Evolutionary conservation across 2,797 vertebrate genomes (phyloP), one percentile per base, ranked within the genome.

Genomic region (Xiphorhynchus erythropygius): DNA sequence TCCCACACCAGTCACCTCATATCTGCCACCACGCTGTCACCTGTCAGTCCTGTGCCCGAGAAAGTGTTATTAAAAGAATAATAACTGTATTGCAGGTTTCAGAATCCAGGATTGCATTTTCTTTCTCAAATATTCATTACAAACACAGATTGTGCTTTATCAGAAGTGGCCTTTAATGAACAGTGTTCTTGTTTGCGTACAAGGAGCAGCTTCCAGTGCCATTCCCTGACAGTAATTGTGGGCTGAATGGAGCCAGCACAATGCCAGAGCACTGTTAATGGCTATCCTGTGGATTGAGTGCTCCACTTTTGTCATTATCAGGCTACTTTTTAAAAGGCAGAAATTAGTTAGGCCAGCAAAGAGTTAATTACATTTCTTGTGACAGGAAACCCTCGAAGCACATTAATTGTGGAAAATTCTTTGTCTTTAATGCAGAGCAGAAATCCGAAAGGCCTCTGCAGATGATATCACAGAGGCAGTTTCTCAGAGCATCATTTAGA

Each of bases 161-260:
- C 98, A 97, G 89, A 98, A 96, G 97, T 95, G 96, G 97, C 97
- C 96, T 97, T 97, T 98, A 98, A 97, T 97, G 97, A 98, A 92
- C 93, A 94, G 95, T 8, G 50, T 74, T 97, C 97, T 85, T 98
- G 97, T 98, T 98, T 98, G 98, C 93, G 95, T 96, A 97, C 97
- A 96, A 76, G 97, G 87, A 97, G 94, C 87, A 93, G 96, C 97
- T 97, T 97, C 97, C 96, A 92, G 95, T 81, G 96, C 97, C 95
- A 94, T 96, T 96, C 97, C 92, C 97, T 98, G 98, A 96, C 97
- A 97, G 98, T 98, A 98, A 98, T 98, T 99, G 98, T 98, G 98
- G 97, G 96, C 97, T 97, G 98, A 97, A 97, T 96, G 94, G 97
- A 98, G 97, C 83, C 97, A 87, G 97, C 97, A 97, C 97, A 96